Evolutionary conservation across 2,113 vertebrate genomes (phyloP), one percentile per base, ranked within the genome.

Genomic region (Callipepla squamata): DNA sequence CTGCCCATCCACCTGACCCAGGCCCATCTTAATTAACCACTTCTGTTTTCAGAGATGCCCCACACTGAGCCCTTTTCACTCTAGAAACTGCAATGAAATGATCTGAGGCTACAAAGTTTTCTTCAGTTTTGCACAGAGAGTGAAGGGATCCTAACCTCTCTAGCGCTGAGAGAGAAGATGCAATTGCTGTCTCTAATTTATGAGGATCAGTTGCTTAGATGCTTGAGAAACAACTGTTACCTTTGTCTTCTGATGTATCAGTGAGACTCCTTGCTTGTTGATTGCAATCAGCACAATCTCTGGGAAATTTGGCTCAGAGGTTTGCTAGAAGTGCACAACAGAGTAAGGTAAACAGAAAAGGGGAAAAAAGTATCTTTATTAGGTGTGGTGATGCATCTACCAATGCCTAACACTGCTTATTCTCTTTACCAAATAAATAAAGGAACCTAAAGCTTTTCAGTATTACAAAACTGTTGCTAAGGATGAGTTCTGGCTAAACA

Each of bases 211-310:
- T 81, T 80, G 48, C 36, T 73, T 62, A 72, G 45, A 19, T 12
- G 22, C 72, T 23, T 55, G n/a, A 70, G 78, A 89, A 87, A 18
- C 68, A 23, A 36, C 25, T 28, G 30, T 94, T 97, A 99, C 99
- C 98, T 99, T 99, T 70, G 98, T 99, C 97, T 99, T 99, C 30
- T 98, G 99, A 95, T 99, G 98, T 75, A 99, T 98, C 89, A 99
- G 92, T 5, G 98, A 98, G 48, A 99, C 96, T 45, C 99, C 99
- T 20, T 98, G 98, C 72, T 98, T 99, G 98, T 99, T 99, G 97
- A 99, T 98, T 89, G 99, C 98, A 47, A 99, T 98, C 86, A 98
- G 97, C 80, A 99, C 95, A 77, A 99, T 98, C 55, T 99, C 99
- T 10, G 99, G 99, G 77, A 99, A 98, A 51, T 81, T 98, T 25